Evolutionary conservation across 2,113 vertebrate species (phyloP).

Genomic region (Aix galericulata): DNA sequence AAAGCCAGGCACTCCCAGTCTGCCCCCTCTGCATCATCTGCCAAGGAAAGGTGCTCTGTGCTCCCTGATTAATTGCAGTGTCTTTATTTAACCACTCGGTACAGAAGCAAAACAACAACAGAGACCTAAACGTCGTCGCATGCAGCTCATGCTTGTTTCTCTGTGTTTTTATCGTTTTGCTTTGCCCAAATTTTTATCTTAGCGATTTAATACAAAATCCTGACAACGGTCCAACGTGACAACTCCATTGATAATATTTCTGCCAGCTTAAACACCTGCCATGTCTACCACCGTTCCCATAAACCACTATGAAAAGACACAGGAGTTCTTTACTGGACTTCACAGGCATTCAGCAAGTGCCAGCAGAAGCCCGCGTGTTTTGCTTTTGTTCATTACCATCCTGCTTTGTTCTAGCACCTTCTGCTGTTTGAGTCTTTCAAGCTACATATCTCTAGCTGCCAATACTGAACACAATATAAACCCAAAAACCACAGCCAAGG

Average conservation of each 20-base stretch:
- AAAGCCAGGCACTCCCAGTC: no score
- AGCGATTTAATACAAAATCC: neutral
- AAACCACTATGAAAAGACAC: neutral
- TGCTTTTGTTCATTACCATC: neutral
- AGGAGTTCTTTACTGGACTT: neutral
- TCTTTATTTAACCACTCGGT: conserved; percentile 23
- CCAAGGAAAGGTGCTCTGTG: neutral
- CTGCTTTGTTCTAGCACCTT: neutral
- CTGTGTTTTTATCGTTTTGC: neutral
- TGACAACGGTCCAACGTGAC: neutral
- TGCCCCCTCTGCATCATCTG: neutral
- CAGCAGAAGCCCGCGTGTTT: neutral
- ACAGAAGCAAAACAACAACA: neutral
- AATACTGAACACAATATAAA: neutral
- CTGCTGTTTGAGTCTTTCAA: neutral
- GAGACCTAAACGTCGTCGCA: conserved; percentile 22
- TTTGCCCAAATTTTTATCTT: neutral
- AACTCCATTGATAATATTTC: neutral
- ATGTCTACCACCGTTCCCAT: neutral
- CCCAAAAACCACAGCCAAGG: neutral
- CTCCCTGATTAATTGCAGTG: neutral
- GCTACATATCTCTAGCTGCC: neutral
- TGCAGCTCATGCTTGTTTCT: neutral
- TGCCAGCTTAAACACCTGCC: neutral
- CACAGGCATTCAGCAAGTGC: neutral